Conservation (phyloP, 2,113 vertebrate species). For the Galbula dea region DNA sequence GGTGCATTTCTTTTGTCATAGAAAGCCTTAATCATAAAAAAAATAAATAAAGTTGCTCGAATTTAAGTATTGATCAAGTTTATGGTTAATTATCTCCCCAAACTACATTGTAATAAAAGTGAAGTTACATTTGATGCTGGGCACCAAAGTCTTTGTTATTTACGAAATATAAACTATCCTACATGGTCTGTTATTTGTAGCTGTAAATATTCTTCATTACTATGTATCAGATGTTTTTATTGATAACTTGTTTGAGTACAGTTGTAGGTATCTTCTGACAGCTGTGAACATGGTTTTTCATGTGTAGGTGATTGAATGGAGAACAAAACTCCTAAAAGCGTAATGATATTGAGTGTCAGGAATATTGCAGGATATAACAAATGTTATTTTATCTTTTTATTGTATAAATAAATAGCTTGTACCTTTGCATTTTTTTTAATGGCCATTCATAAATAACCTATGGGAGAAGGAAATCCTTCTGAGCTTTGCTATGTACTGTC, state of each 20-base stretch:
- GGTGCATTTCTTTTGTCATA: constrained; percentile 23
- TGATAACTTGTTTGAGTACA: constrained; percentile 9
- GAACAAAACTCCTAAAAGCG: constrained; percentile 33
- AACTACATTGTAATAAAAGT: constrained; percentile 28
- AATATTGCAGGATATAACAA: neutral
- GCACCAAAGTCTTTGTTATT: neutral
- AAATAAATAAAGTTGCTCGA: neutral
- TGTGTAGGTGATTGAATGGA: constrained; percentile 20
- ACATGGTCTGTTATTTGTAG: constrained; percentile 3
- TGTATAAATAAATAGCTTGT: constrained; percentile 1
- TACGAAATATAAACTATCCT: constrained; percentile 40
- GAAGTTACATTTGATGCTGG: constrained; percentile 43
- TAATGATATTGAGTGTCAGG: neutral
- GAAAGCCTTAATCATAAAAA: constrained; percentile 1
- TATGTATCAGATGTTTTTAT: constrained; percentile 18
- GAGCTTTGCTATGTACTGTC: neutral
- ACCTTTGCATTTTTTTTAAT: neutral
- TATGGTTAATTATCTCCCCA: constrained; percentile 1
- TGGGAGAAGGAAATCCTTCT: neutral
- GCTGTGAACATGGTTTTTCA: neutral
- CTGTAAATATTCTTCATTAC: constrained; percentile 33
- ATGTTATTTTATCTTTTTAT: constrained; percentile 37
- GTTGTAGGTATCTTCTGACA: constrained; percentile 21
- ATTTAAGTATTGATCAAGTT: constrained; percentile 18
- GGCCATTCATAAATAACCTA: neutral